phyloP scores from a whole-genome alignment of 2,888 invertebrate genomes.

The Drosophila vallismaia region DNA sequence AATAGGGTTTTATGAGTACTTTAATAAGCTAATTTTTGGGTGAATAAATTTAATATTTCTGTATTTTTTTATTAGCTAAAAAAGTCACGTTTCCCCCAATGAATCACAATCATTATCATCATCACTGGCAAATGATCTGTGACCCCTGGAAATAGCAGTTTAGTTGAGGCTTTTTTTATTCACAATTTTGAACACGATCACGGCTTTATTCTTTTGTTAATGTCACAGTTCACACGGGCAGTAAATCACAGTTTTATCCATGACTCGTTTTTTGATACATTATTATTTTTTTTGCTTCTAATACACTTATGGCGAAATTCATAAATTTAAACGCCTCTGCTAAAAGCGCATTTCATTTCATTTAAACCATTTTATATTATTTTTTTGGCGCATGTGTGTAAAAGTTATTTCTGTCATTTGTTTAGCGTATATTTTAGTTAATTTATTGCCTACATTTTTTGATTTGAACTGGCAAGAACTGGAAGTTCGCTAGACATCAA shows the following conservation, averaged over 20 bases:
- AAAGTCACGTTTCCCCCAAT: not conserved
- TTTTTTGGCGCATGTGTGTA: constrained; percentile 21
- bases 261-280: constrained; percentile 1
- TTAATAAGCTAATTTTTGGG: not conserved
- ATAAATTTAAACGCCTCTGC: constrained; percentile 60
- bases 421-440: constrained; percentile 53
- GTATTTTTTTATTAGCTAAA: not conserved
- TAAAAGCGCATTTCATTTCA: constrained; percentile 22
- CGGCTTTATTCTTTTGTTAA: not conserved
- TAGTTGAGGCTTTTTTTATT: not conserved
- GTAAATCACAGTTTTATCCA: constrained; percentile 6
- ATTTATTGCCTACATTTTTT: constrained; percentile 60
- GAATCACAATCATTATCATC: not conserved
- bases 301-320: constrained; percentile 32
- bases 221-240: constrained; percentile 8
- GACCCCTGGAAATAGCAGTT: not conserved
- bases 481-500: constrained; percentile 10
- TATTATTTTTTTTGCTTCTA: constrained; percentile 19
- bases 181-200: constrained; percentile 2
- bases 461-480: constrained; percentile 50
- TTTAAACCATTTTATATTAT: not conserved
- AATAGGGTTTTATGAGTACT: too few species aligned
- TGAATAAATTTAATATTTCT: not conserved
- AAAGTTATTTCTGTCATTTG: constrained; percentile 53
- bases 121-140: not conserved